A percentile compares a stretch with the other conserved stretches of the same genome.
These are phyloP conservation scores for Oryzias melastigma DNA, from an alignment of 2,113 vertebrate species.

Conservation along the genomic window DNA sequence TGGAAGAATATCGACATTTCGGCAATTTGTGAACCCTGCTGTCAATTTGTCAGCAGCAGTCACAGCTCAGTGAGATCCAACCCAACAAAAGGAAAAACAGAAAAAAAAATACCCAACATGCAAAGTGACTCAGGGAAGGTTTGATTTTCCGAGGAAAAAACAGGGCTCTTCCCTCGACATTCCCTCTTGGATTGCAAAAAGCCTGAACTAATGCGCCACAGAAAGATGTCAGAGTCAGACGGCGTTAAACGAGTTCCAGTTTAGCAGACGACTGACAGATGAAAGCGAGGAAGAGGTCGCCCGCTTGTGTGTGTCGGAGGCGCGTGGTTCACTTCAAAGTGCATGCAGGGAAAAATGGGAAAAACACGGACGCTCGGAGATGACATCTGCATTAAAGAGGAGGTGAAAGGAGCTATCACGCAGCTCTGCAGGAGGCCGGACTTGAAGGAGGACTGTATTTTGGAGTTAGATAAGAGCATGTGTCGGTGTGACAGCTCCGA, in stretches of 20 bases:
- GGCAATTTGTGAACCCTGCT: too few species aligned
- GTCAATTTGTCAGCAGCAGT: too few species aligned
- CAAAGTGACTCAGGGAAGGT: too few species aligned
- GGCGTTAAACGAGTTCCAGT: constrained; percentile 44
- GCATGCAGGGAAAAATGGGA: not conserved
- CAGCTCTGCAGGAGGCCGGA: constrained; percentile 10
- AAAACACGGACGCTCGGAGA: constrained; percentile 21
- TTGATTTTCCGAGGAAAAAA: not conserved
- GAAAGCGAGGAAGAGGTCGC: constrained; percentile 36
- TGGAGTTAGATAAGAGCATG: constrained; percentile 25
- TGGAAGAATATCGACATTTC: too few species aligned
- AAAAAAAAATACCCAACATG: too few species aligned
- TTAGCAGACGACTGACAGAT: constrained; percentile 29
- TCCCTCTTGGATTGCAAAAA: constrained; percentile 42
- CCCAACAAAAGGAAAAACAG: too few species aligned
- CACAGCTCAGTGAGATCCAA: too few species aligned
- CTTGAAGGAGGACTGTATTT: constrained; percentile 4
- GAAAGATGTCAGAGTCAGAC: constrained; percentile 33
- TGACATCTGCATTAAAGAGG: constrained; percentile 32
- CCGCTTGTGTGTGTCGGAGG: constrained; percentile 25
- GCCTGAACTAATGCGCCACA: constrained; percentile 25
- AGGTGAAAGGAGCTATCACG: constrained; percentile 20
- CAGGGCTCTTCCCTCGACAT: constrained; percentile 38
- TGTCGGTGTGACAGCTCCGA: constrained; percentile 44
- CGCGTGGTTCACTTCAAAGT: constrained; percentile 9